Evolutionary conservation across 2,888 invertebrate species (phyloP).

Genomic region (Mimas tiliae): DNA sequence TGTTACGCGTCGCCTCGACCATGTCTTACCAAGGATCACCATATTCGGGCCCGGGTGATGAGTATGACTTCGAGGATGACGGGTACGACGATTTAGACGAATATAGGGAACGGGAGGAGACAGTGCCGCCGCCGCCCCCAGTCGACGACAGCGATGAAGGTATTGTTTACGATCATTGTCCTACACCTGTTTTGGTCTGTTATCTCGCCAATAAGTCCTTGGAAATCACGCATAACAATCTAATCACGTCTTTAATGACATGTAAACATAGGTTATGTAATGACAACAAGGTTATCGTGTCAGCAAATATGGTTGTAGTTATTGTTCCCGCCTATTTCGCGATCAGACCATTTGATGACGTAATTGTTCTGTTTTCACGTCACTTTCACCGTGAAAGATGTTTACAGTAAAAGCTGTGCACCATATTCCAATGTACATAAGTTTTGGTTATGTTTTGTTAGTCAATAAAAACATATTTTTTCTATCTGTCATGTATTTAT

Average conservation of each 20-base stretch:
- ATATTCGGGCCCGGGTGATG: constrained; percentile 88
- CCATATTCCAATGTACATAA: not conserved
- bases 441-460: constrained; percentile 1
- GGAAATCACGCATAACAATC: constrained; percentile 43
- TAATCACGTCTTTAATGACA: constrained; percentile 40
- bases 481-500: constrained; percentile 8
- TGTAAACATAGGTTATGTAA: constrained; percentile 67
- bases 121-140: constrained; percentile 80
- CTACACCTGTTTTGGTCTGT: constrained; percentile 61
- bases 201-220: constrained; percentile 36
- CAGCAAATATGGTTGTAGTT: constrained; percentile 27
- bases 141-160: constrained; percentile 86
- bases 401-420: not conserved
- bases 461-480: constrained; percentile 15
- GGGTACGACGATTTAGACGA: constrained; percentile 89
- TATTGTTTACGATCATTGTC: constrained; percentile 74
- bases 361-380: constrained; percentile 59
- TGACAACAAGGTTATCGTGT: constrained; percentile 53
- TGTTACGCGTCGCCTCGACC: constrained; percentile 82
- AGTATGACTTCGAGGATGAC: constrained; percentile 90
- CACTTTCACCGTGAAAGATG: constrained; percentile 63
- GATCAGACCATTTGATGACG: constrained; percentile 65
- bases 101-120: constrained; percentile 87
- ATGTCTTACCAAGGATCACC: constrained; percentile 89
- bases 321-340: constrained; percentile 72